Evolutionary conservation across 1,140 invertebrate genomes (phyloP).

Genomic region (Cotesia chilonis): DNA sequence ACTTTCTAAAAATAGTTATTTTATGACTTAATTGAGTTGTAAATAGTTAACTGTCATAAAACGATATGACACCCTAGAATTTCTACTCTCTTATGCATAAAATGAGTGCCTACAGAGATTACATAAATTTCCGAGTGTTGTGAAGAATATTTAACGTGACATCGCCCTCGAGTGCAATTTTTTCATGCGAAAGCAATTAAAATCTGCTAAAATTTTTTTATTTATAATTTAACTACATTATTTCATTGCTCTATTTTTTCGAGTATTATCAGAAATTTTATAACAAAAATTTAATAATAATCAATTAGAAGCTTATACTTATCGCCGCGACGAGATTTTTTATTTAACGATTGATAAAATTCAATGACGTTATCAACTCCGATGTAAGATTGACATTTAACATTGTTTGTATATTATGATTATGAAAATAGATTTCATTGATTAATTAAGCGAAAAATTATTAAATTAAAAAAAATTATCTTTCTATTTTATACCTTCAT

Average conservation of each 20-base stretch:
- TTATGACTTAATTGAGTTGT: conserved; percentile 4
- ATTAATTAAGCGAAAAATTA: no score
- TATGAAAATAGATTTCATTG: no score
- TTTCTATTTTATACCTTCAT: no score
- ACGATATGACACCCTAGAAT: background rate
- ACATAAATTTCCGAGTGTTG: conserved; percentile 8
- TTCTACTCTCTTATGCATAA: conserved; percentile 3
- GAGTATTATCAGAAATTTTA: background rate
- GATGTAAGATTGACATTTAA: no score
- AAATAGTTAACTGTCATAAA: background rate
- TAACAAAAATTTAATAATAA: no score
- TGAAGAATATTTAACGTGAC: conserved; percentile 9
- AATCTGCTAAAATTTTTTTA: background rate
- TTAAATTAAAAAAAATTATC: no score
- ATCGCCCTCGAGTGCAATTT: background rate
- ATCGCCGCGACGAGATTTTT: no score
- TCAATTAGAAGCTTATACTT: no score
- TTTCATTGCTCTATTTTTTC: background rate
- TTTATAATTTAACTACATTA: background rate
- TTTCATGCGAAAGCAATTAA: background rate
- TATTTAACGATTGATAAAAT: no score
- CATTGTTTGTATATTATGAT: no score
- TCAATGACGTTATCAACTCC: no score
- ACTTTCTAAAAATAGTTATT: background rate
- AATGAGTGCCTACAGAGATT: conserved; percentile 2